phyloP scores from a whole-genome alignment of 2,113 vertebrate species.

The Mormyrus iriodes region DNA sequence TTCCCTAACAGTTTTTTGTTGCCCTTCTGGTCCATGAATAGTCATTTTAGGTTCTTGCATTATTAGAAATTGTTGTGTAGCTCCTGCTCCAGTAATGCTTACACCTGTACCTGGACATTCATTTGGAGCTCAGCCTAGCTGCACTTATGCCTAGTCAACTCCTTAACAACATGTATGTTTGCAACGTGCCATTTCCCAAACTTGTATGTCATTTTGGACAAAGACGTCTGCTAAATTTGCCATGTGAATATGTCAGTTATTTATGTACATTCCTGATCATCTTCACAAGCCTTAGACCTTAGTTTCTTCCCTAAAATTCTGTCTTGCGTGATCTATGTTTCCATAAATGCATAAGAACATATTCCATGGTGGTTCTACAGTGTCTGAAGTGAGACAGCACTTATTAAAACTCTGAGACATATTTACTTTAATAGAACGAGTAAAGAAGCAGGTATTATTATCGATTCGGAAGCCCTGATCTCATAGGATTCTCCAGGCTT shows the following conservation, averaged over 20 bases:
- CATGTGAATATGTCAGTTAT: not conserved
- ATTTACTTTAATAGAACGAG: not conserved
- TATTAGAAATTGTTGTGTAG: too few relatives aligned
- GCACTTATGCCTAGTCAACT: too few relatives aligned
- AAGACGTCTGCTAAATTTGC: not conserved
- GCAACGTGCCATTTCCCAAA: too few relatives aligned
- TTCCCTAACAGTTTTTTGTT: too few relatives aligned
- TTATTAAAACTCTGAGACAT: not conserved
- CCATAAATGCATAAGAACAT: not conserved
- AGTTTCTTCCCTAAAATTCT: not conserved
- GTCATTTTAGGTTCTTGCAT: too few relatives aligned
- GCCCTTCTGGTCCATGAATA: too few relatives aligned
- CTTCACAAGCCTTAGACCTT: not conserved
- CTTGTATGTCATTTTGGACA: not conserved
- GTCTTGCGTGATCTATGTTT: not conserved
- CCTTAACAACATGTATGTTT: too few relatives aligned
- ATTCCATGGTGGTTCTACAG: not conserved
- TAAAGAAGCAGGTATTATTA: slow-evolving; percentile 34
- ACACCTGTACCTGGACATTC: too few relatives aligned
- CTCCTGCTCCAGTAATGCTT: too few relatives aligned
- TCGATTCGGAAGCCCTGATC: slow-evolving; percentile 52
- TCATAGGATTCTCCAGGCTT: slow-evolving; percentile 33
- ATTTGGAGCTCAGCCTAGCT: too few relatives aligned
- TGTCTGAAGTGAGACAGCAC: not conserved
- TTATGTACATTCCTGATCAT: not conserved